A percentile compares a stretch with the other conserved stretches of the same genome.
Conservation (phyloP, 2,888 invertebrate genomes). For the Tanypteryx hageni region DNA sequence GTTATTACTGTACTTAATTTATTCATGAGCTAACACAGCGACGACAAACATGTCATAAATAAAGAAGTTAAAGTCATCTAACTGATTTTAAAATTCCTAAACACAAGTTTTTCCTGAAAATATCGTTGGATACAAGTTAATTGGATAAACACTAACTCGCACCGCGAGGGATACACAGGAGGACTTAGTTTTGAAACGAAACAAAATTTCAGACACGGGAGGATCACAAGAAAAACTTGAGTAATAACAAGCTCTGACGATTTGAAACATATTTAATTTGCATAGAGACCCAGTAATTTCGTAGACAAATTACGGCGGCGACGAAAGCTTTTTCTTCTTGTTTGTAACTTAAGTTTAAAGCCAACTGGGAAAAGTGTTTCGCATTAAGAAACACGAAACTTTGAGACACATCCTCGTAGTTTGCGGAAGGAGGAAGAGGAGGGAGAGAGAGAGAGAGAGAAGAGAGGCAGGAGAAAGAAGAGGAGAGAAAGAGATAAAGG, state of each 20-base stretch:
- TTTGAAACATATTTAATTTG: not conserved
- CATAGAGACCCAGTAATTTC: not conserved
- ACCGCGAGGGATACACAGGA: too few relatives aligned
- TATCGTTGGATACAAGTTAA: not conserved
- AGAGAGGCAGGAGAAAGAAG: not conserved
- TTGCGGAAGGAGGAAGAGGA: not conserved
- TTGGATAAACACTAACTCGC: too few relatives aligned
- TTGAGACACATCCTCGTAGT: not conserved
- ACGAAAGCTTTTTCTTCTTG: slow-evolving; percentile 28
- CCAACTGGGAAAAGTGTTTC: slow-evolving; percentile 22
- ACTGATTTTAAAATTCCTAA: not conserved
- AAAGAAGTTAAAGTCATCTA: not conserved
- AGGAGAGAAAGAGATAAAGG: not conserved
- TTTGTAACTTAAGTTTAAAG: slow-evolving; percentile 29
- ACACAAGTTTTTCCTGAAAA: not conserved
- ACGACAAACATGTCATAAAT: not conserved
- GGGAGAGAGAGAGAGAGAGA: not conserved
- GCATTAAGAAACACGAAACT: slow-evolving; percentile 36
- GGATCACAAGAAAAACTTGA: not conserved
- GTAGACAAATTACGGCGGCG: slow-evolving; percentile 23
- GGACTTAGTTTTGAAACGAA: not conserved
- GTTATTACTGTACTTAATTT: not conserved
- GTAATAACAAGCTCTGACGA: not conserved
- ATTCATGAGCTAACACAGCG: not conserved
- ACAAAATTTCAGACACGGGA: not conserved